Base-by-base conservation (phyloP, 2,113 vertebrate genomes). In the Taurulus bubalis region DNA sequence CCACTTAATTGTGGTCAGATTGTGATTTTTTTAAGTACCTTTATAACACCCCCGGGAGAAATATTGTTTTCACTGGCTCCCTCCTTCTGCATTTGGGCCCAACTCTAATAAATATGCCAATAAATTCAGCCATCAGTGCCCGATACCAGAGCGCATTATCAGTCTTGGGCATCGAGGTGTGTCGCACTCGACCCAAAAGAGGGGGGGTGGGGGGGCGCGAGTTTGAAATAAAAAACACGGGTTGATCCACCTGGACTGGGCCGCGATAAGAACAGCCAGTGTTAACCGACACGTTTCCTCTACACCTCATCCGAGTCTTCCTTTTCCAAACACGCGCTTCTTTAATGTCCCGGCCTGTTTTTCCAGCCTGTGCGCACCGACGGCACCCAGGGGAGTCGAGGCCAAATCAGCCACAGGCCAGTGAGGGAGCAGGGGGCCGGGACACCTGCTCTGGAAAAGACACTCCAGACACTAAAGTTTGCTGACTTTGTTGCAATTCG, bases 251-350 rank as follows among this genome's bases (percentile, higher is more conserved):
- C 94, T 97, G 96, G 96, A 96, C 94, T 90, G 95, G 95, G 92
- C 93, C 92, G 95, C 95, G 96, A 98, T 97, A 97, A 97, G 96
- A 96, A 96, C 96, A 96, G 96, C 95, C 96, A 92, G 96, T 96
- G 97, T 96, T 96, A 97, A 96, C 95, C 95, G 94, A 91, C 97
- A 96, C 96, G 95, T 96, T 97, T 98, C 97, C 97, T 97, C 94
- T 96, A 94, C 95, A 95, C 95, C 96, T 97, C 96, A 92, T 93
- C 96, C 94, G 95, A 95, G 95, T 96, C 96, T 98, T 98, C 97
- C 97, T 95, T 97, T 98, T 96, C 96, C 94, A 97, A 97, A 97
- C 97, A 97, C 74, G 90, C 87, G 70, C 94, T 95, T 94, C 96
- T 97, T 98, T 98, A 96, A 97, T 97, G 96, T 96, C 94, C 94